Base-by-base conservation (phyloP, 2,888 invertebrate genomes). In the Odontomyia ornata region DNA sequence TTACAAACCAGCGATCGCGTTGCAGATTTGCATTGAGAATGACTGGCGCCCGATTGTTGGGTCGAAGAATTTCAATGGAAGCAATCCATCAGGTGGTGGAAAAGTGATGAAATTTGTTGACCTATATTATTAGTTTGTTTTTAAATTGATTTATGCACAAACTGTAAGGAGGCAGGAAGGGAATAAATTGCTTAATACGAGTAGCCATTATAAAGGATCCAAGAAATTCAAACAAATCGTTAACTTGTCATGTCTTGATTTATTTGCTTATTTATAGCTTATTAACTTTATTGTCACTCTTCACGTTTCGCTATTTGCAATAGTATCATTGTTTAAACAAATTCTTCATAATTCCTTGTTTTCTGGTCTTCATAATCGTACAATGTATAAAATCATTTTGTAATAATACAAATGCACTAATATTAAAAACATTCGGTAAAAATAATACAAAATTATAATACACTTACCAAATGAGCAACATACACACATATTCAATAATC, bases 201-300 rank as follows among this genome's bases (percentile, higher is more conserved):
- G n/a, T n/a, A n/a, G n/a, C n/a, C n/a, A n/a, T n/a, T n/a, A n/a
- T n/a, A n/a, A n/a, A n/a, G n/a, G n/a, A n/a, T n/a, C n/a, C n/a
- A n/a, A n/a, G 36, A 36, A 36, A 36, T 36, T 36, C 5, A 36
- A 36, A 36, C 3, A 36, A 3, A 5, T 36, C 5, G 36, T 36
- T 5, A 36, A 36, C 36, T 36, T 36, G 5, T 36, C 36, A 36
- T 36, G 36, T 36, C 36, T 36, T 36, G 36, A 36, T 36, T 36
- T 52, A 13, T 52, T 52, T 18, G 52, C 21, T 56, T 56, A 57
- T 73, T 57, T 27, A 60, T 69, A 69, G 57, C 43, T 73, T 57
- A 57, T 73, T 30, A 73, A 73, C 73, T 60, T 73, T 73, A 73
- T 73, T 73, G 73, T 73, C 73, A 72, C 57, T 72, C 72, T 56